phyloP scores from a whole-genome alignment of 2,888 invertebrate species.

The Drosophila ustulata region DNA sequence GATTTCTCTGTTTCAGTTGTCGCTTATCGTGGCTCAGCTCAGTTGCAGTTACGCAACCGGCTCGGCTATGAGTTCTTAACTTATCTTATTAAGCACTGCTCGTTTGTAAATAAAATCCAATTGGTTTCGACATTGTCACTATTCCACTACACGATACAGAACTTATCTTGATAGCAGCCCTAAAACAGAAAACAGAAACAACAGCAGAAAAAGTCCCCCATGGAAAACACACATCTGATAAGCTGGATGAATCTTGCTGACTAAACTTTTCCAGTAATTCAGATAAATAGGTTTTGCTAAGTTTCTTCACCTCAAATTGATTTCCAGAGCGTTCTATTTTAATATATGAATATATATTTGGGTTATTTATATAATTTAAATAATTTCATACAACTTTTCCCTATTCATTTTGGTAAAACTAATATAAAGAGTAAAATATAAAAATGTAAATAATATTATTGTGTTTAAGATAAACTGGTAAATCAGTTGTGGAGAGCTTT shows the following conservation, averaged over 20 bases:
- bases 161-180: constrained; percentile 3
- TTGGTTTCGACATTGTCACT: constrained; percentile 24
- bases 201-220: neutral
- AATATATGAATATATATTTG: no score
- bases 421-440: no score
- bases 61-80: constrained; percentile 13
- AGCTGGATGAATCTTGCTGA: neutral
- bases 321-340: neutral
- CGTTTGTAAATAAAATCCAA: constrained; percentile 30
- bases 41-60: constrained; percentile 4
- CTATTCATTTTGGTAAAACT: no score
- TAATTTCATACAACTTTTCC: no score
- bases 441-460: no score
- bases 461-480: no score
- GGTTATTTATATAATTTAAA: no score
- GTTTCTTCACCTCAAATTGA: neutral
- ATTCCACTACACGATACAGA: neutral
- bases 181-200: neutral
- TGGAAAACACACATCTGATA: neutral
- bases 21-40: constrained; percentile 30
- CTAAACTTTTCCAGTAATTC: neutral
- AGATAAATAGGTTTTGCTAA: neutral
- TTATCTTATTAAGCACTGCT: constrained; percentile 47
- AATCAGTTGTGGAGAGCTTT: no score
- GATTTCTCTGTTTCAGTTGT: constrained; percentile 18